A percentile compares a stretch with the other conserved stretches of the same genome.
phyloP scores from a whole-genome alignment of 2,113 vertebrate genomes.

The Poeciliopsis occidentalis region DNA sequence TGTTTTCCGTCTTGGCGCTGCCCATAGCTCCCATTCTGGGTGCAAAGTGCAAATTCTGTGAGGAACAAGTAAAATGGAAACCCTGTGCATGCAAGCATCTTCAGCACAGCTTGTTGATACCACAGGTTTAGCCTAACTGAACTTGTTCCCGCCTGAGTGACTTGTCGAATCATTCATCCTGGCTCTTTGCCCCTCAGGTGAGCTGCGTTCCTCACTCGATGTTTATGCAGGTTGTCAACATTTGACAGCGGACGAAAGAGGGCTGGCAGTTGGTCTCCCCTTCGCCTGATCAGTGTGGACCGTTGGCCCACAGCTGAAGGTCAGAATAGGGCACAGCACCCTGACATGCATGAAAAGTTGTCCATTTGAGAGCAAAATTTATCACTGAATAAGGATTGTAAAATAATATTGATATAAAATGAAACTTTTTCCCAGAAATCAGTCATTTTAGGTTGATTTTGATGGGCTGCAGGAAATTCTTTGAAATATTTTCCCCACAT shows the following conservation, averaged over 20 bases:
- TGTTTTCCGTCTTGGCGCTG: not conserved
- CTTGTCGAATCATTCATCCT: conserved; percentile 38
- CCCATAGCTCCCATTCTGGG: not conserved
- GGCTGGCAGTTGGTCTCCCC: conserved; percentile 42
- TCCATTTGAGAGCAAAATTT: conserved; percentile 49
- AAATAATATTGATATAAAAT: no score
- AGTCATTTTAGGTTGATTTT: not conserved
- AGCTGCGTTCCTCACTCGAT: conserved; percentile 37
- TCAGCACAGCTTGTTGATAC: conserved; percentile 2
- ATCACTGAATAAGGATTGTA: conserved; percentile 18
- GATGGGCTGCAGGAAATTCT: conserved; percentile 3
- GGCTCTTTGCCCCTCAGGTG: conserved; percentile 50
- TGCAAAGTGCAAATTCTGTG: not conserved
- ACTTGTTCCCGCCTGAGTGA: conserved; percentile 38
- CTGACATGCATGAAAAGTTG: conserved; percentile 27
- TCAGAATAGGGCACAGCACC: conserved; percentile 38
- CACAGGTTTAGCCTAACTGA: conserved; percentile 13
- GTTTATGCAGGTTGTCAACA: conserved; percentile 72
- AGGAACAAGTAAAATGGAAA: not conserved
- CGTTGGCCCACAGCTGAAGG: conserved; percentile 66
- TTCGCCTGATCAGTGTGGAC: conserved; percentile 44
- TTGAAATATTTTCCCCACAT: conserved; percentile 8
- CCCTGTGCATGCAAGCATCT: not conserved
- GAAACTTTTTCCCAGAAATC: conserved; percentile 8
- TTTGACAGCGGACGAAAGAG: conserved; percentile 53